Conservation (phyloP, 2,888 invertebrate species). For the Caenorhabditis zanzibari region DNA sequence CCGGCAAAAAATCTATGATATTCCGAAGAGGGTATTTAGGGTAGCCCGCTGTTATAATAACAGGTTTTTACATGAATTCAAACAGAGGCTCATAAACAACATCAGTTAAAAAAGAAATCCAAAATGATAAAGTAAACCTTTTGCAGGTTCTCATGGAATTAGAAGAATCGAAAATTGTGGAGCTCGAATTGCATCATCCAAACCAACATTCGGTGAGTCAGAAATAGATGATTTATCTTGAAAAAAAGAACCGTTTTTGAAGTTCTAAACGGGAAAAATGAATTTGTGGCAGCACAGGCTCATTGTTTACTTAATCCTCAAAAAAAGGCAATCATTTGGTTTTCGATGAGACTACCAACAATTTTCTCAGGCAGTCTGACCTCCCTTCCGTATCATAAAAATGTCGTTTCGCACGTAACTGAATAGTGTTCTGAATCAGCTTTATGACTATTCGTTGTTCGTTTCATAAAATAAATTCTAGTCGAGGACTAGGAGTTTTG, state of each 20-base stretch:
- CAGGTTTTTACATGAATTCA: no score
- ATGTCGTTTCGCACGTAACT: slow-evolving; percentile 34
- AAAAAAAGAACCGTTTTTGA: not conserved
- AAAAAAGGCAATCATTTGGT: slow-evolving; percentile 30
- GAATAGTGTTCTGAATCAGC: slow-evolving; percentile 24
- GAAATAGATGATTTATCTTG: not conserved
- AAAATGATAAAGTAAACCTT: not conserved
- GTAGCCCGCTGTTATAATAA: no score
- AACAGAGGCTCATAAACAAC: not conserved
- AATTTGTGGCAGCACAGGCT: slow-evolving; percentile 10
- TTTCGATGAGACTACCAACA: not conserved
- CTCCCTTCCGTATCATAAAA: slow-evolving; percentile 14
- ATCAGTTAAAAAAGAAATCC: not conserved
- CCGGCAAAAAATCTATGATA: not conserved
- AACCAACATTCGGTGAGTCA: slow-evolving; percentile 67
- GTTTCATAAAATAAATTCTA: not conserved
- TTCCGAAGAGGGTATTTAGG: slow-evolving; percentile 1
- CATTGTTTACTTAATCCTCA: slow-evolving; percentile 45
- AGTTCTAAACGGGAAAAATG: not conserved
- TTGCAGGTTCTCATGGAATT: slow-evolving; percentile 76
- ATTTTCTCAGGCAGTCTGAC: slow-evolving; percentile 12
- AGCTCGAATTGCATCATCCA: slow-evolving; percentile 74
- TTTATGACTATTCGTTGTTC: slow-evolving; percentile 3
- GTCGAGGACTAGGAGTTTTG: not conserved
- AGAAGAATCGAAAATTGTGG: slow-evolving; percentile 72